These are phyloP conservation scores for Trachelus iudaicus DNA, from an alignment of 2,888 invertebrate species.

Conservation along the genomic window DNA sequence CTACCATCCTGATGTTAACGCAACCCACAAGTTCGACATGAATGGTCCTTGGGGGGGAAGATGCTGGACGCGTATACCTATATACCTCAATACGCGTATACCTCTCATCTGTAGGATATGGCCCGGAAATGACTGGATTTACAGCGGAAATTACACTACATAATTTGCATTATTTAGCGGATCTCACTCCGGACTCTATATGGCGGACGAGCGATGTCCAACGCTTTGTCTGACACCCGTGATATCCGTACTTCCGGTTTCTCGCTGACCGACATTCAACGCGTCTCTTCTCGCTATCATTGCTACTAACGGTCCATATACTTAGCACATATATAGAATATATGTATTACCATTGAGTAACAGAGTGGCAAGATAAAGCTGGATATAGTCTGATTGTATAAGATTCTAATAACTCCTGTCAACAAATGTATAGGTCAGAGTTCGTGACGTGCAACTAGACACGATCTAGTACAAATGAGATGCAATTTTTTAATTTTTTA, in stretches of 20 bases:
- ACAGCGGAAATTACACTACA: conserved; percentile 24
- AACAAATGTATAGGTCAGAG: too few relatives aligned
- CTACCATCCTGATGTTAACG: neutral
- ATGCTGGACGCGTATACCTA: neutral
- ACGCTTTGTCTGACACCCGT: neutral
- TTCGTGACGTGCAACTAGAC: too few relatives aligned
- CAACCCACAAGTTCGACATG: neutral
- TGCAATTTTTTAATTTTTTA: too few relatives aligned
- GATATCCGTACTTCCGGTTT: neutral
- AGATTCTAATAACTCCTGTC: neutral
- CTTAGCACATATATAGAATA: neutral
- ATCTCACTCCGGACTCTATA: neutral
- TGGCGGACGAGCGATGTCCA: neutral
- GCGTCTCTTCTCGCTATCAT: neutral
- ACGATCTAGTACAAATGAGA: too few relatives aligned
- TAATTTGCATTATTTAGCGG: conserved; percentile 22
- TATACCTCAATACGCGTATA: neutral
- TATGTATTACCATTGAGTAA: neutral
- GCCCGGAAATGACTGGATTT: conserved; percentile 18
- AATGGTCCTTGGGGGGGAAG: neutral
- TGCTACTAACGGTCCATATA: neutral
- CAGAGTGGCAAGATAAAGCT: neutral
- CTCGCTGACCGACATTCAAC: neutral
- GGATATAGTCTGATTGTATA: neutral
- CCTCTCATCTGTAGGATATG: neutral